Conservation (phyloP, 2,797 vertebrate genomes). For the Triplophysa bombifrons region DNA sequence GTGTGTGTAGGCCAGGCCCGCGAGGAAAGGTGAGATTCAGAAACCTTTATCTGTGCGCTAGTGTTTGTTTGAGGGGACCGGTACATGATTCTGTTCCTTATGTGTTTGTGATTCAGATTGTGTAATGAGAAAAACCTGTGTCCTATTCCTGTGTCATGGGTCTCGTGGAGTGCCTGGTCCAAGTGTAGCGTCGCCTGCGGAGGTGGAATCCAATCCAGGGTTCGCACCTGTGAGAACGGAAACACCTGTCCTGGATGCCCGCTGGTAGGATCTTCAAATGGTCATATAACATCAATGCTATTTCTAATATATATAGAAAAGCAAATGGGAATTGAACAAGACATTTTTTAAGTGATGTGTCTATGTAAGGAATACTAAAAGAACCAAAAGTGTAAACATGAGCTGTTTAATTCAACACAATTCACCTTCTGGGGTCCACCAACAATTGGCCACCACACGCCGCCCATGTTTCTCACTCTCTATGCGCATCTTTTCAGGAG, state of each 20-base stretch:
- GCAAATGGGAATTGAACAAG: too few relatives aligned
- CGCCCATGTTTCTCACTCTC: neutral
- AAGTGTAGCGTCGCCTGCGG: constrained; percentile 90
- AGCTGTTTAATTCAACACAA: too few relatives aligned
- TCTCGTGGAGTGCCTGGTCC: constrained; percentile 89
- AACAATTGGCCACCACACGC: neutral
- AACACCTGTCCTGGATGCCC: constrained; percentile 88
- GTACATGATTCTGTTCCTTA: neutral
- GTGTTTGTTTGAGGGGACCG: constrained; percentile 6
- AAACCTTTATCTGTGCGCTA: neutral
- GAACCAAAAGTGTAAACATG: too few relatives aligned
- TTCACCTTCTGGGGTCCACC: neutral
- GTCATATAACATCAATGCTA: constrained; percentile 18
- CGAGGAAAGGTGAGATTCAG: constrained; percentile 86
- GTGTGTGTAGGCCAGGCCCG: constrained; percentile 93
- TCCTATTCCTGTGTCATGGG: constrained; percentile 87
- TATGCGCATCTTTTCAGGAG: constrained; percentile 76
- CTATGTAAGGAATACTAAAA: too few relatives aligned
- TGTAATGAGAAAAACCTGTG: constrained; percentile 92
- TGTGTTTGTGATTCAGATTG: constrained; percentile 64
- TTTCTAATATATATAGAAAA: too few relatives aligned
- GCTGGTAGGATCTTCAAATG: constrained; percentile 71
- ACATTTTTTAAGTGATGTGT: too few relatives aligned
- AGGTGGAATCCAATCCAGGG: constrained; percentile 90
- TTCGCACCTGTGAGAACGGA: constrained; percentile 88